Evolutionary conservation across 1,140 invertebrate genomes (phyloP), one percentile per base, ranked within the genome.

Genomic region (Pseudobourletiella spinata): DNA sequence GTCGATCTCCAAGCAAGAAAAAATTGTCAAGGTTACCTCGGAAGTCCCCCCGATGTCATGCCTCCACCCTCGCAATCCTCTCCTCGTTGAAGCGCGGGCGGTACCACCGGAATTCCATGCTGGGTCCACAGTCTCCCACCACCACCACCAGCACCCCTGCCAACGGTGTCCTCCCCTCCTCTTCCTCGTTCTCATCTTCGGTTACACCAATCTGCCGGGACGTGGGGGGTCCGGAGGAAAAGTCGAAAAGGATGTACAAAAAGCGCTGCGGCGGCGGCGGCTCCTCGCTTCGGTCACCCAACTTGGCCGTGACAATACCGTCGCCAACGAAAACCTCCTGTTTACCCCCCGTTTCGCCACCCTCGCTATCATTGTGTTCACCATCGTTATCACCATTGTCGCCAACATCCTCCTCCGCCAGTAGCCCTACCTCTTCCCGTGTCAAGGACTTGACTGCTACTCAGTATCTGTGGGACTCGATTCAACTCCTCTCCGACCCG

Each of bases 21-120:
- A 71, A 68, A 59, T 73, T 2, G 78, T 83, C 55, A 26, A 76
- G 80, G 63, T 84, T 84, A 61, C 85, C 87, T 0, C 76, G 88
- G n/a, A 89, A 90, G 70, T 89, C 87, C 2, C 88, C 88, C 0
- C 76, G 88, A 28, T 88, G 89, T 72, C 88, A 91, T 71, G 87
- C 88, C 0, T 89, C 87, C 0, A 91, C 88, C 0, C 73, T 89
- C 32, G 88, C 88, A 0, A 87, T 90, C 58, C 81, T 91, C 62
- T 85, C 84, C 57, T 66, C 68, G 14, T 46, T 59, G 4, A 64
- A 64, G 30, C 43, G 28, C 8, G 30, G 42, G 44, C 2, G 55
- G 24, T 54, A 30, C 6, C 24, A 52, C 20, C 22, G 26, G 25
- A 51, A n/a, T 16, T 39, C 28, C 8, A 18, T 18, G 15, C 22